These are phyloP conservation scores for Recurvirostra avosetta DNA, from an alignment of 2,113 vertebrate species.

Conservation along the genomic window DNA sequence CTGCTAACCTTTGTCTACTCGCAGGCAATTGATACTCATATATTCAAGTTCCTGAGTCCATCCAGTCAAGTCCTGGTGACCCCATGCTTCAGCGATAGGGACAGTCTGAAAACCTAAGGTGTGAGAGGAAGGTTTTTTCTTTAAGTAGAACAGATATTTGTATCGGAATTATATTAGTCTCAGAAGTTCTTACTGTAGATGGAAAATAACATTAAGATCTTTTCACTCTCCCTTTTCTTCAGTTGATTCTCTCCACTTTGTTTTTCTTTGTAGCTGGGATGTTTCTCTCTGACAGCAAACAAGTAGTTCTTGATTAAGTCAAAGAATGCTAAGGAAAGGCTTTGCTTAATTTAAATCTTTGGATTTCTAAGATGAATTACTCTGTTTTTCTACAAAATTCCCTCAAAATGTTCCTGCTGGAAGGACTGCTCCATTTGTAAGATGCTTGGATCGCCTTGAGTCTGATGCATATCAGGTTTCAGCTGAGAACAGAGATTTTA, in stretches of 20 bases:
- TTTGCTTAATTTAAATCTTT: neutral
- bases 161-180: neutral
- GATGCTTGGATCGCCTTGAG: neutral
- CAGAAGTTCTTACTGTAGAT: neutral
- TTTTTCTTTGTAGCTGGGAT: neutral
- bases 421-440: neutral
- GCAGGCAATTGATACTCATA: neutral
- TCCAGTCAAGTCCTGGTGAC: neutral
- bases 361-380: neutral
- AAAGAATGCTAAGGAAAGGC: neutral
- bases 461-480: neutral
- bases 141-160: neutral
- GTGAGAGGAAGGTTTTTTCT: neutral
- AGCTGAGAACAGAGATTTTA: neutral
- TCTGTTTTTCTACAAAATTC: neutral
- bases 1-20: neutral
- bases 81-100: neutral
- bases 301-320: neutral
- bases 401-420: neutral
- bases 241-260: neutral
- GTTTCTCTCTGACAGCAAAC: neutral
- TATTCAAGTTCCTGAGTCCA: neutral
- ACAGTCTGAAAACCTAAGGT: neutral
- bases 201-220: neutral
- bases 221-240: neutral